phyloP scores from a whole-genome alignment of 2,113 vertebrate species.

The Cricetomys ansorgei region DNA sequence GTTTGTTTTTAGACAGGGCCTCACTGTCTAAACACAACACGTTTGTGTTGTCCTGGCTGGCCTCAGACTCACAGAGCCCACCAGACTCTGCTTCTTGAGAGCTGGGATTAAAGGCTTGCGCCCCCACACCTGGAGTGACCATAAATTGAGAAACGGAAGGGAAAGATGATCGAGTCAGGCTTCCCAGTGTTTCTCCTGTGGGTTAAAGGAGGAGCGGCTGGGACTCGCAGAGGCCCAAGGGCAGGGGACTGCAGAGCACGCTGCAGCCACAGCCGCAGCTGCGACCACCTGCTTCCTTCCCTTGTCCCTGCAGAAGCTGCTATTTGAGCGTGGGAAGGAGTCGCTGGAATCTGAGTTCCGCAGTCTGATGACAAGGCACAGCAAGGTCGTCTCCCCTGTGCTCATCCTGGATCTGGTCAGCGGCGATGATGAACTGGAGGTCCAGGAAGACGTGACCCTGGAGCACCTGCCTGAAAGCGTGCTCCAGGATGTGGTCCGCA shows the following conservation, averaged over 20 bases:
- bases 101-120: neutral
- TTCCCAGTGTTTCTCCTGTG: neutral
- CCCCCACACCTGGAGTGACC: no score
- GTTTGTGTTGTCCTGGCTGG: neutral
- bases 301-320: conserved; percentile 89
- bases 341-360: conserved; percentile 96
- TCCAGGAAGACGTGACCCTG: conserved; percentile 92
- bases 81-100: neutral
- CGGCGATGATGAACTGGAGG: conserved; percentile 94
- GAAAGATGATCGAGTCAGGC: neutral
- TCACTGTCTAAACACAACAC: no score
- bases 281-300: neutral
- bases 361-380: conserved; percentile 94
- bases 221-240: neutral
- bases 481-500: conserved; percentile 94
- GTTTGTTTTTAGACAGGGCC: neutral
- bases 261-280: fast-evolving
- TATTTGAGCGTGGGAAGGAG: conserved; percentile 97
- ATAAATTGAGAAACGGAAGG: neutral
- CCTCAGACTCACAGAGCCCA: neutral
- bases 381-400: conserved; percentile 95
- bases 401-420: conserved; percentile 96
- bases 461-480: conserved; percentile 95
- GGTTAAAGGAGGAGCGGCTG: neutral
- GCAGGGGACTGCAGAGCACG: neutral